phyloP scores from a whole-genome alignment of 2,888 invertebrate species.

The Polymixis flavicincta region DNA sequence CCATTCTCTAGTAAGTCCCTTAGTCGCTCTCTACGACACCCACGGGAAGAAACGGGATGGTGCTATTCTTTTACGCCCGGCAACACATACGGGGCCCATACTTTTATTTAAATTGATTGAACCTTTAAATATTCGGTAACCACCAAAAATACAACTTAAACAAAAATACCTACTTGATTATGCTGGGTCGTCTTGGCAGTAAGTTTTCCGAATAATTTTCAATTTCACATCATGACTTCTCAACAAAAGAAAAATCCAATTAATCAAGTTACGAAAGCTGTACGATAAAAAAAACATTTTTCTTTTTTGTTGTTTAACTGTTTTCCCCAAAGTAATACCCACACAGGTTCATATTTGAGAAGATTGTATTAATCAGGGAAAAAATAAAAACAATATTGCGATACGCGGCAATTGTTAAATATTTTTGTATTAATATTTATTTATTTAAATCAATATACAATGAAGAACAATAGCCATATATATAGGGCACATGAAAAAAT shows the following conservation, averaged over 20 bases:
- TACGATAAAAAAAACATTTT: slow-evolving; percentile 6
- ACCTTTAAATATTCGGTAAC: not conserved
- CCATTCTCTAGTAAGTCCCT: no score
- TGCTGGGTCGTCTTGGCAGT: not conserved
- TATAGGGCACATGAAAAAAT: not conserved
- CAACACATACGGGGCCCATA: no score
- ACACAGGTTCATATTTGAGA: slow-evolving; percentile 8
- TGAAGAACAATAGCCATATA: slow-evolving; percentile 23
- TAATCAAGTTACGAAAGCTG: slow-evolving; percentile 5
- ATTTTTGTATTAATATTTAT: slow-evolving; percentile 8
- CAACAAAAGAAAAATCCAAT: not conserved
- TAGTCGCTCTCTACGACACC: no score
- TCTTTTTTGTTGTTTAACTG: slow-evolving; percentile 13
- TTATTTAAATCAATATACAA: slow-evolving; percentile 15
- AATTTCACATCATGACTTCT: not conserved
- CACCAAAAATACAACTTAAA: not conserved
- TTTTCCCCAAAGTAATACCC: slow-evolving; percentile 46
- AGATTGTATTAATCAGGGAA: slow-evolving; percentile 10
- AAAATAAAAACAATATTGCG: slow-evolving; percentile 42
- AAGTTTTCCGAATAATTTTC: not conserved
- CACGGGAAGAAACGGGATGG: no score
- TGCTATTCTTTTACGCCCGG: no score
- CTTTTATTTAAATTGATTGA: not conserved
- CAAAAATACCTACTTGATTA: not conserved
- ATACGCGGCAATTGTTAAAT: slow-evolving; percentile 28